These are phyloP conservation scores for Hesperia comma DNA, from an alignment of 2,888 invertebrate species.

Conservation along the genomic window DNA sequence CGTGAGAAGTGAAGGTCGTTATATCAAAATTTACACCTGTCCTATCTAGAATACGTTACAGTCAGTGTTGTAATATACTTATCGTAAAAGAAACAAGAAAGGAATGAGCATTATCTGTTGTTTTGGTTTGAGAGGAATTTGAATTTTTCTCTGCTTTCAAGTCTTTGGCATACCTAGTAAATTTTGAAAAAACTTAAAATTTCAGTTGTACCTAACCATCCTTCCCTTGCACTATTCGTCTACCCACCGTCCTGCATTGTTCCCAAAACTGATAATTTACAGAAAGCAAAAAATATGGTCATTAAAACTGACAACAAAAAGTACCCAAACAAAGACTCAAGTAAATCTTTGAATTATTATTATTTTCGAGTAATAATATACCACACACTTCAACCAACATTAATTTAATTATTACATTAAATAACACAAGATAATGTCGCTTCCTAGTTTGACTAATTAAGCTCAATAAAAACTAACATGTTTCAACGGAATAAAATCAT, in stretches of 20 bases:
- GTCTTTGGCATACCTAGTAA: neutral
- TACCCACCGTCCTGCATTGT: no score
- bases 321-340: no score
- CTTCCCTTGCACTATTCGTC: no score
- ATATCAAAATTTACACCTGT: constrained; percentile 28
- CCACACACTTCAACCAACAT: no score
- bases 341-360: no score
- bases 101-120: constrained; percentile 11
- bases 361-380: no score
- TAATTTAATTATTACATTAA: neutral
- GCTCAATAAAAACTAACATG: neutral
- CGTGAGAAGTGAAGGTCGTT: constrained; percentile 55
- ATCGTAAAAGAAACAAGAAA: constrained; percentile 11
- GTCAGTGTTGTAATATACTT: constrained; percentile 15
- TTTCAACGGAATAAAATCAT: neutral
- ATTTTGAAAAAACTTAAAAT: neutral
- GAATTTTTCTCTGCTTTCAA: neutral
- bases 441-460: neutral
- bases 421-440: neutral
- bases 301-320: no score
- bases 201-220: neutral
- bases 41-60: constrained; percentile 1
- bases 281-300: no score
- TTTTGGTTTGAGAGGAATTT: constrained; percentile 4
- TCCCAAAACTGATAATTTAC: no score